A percentile compares a stretch with the other conserved stretches of the same genome.
phyloP scores from a whole-genome alignment of 1,140 invertebrate genomes.

The Drosophila insularis region DNA sequence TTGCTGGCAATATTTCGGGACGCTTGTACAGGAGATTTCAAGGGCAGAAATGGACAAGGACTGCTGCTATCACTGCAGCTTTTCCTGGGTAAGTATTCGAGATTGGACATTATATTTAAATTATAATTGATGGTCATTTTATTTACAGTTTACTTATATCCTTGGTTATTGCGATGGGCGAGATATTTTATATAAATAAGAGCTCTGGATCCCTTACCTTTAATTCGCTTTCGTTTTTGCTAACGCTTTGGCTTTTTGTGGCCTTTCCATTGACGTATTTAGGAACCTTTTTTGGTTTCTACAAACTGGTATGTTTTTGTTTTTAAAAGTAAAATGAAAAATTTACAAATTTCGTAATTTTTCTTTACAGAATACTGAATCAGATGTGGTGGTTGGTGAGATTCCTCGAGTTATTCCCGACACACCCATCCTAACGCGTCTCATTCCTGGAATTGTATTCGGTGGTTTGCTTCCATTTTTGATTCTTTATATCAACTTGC shows the following conservation, averaged over 20 bases:
- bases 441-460: not conserved
- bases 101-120: not conserved
- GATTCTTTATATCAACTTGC: not conserved
- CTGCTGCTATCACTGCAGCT: not conserved
- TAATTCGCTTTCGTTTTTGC: not conserved
- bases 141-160: not conserved
- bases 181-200: not conserved
- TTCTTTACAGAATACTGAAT: not conserved
- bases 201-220: not conserved
- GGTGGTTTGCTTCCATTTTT: not conserved
- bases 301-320: not conserved
- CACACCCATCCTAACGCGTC: not conserved
- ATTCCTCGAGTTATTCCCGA: not conserved
- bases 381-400: not conserved
- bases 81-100: not conserved
- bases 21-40: slow-evolving; percentile 6
- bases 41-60: not conserved
- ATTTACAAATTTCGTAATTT: not conserved
- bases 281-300: slow-evolving; percentile 7
- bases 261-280: not conserved
- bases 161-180: not conserved
- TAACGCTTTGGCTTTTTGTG: not conserved
- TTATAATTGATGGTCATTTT: not conserved
- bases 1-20: not conserved
- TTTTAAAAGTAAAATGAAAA: too few relatives aligned